Evolutionary conservation across 2,797 vertebrate species (phyloP), one percentile per base, ranked within the genome.

Genomic region (Artibeus jamaicensis): DNA sequence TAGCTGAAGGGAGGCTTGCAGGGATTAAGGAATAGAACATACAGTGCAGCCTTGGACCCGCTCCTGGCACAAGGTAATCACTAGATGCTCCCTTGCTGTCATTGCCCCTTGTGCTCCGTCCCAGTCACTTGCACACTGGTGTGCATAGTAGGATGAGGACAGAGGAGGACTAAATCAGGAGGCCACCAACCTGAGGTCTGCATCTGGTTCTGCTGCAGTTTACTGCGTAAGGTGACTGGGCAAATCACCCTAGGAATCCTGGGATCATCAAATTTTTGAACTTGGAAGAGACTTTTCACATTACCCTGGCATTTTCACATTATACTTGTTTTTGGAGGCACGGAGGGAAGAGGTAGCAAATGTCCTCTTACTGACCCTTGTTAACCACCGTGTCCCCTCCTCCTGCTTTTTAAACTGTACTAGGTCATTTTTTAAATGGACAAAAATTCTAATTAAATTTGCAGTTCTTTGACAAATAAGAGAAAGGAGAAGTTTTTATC

Each of bases 261-360:
- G 7, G 34, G 6, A 81, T 44, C 42, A n/a, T 68, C 18, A 9
- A 10, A 11, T 34, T 92, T 93, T 70, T 67, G 48, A 81, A 50
- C 48, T 87, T 88, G 86, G 32, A 53, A 53, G 55, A 65, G 55
- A 74, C 44, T 46, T 86, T 81, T 6, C 18, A 78, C n/a, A 34
- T 92, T 73, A 65, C 34, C 6, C n/a, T 86, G 59, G n/a, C n/a
- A n/a, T n/a, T n/a, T n/a, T n/a, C n/a, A n/a, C n/a, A n/a, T n/a
- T n/a, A n/a, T n/a, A n/a, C n/a, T 77, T 68, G n/a, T 53, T 92
- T 92, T 71, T 34, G 86, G 85, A 79, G 71, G 62, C 34, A 19
- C 16, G 34, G 39, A 86, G 71, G 86, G 81, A 86, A 85, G 65
- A 21, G 14, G 0, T 39, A 68, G 68, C 76, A 37, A 53, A 53